phyloP scores from a whole-genome alignment of 2,113 vertebrate species.

The Motacilla alba region DNA sequence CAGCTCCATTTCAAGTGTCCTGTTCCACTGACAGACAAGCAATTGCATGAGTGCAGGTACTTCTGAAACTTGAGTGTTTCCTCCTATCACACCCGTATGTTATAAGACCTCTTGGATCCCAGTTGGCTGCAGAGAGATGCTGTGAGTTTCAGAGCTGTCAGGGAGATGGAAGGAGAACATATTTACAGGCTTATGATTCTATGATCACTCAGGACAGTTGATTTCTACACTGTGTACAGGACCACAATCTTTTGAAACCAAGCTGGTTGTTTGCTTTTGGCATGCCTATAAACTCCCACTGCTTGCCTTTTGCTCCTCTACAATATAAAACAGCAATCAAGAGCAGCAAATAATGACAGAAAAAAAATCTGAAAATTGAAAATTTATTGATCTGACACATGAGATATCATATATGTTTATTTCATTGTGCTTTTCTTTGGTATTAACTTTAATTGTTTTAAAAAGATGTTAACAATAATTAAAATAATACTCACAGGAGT shows the following conservation, averaged over 20 bases:
- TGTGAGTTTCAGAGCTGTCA: neutral
- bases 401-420: neutral
- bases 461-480: neutral
- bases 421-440: neutral
- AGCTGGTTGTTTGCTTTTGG: neutral
- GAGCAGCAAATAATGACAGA: neutral
- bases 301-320: neutral
- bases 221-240: neutral
- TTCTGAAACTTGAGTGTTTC: slow-evolving; percentile 19
- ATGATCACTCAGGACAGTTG: neutral
- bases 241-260: neutral
- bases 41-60: neutral
- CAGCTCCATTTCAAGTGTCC: slow-evolving; percentile 12
- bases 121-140: neutral
- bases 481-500: neutral
- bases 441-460: neutral
- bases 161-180: neutral
- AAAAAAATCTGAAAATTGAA: neutral
- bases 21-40: neutral
- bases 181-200: neutral
- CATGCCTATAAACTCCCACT: neutral
- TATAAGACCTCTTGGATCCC: neutral
- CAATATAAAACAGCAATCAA: neutral
- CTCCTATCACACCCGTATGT: neutral
- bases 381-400: neutral